Conservation (phyloP, 2,888 invertebrate genomes). For the Priocnemis perturbator region DNA sequence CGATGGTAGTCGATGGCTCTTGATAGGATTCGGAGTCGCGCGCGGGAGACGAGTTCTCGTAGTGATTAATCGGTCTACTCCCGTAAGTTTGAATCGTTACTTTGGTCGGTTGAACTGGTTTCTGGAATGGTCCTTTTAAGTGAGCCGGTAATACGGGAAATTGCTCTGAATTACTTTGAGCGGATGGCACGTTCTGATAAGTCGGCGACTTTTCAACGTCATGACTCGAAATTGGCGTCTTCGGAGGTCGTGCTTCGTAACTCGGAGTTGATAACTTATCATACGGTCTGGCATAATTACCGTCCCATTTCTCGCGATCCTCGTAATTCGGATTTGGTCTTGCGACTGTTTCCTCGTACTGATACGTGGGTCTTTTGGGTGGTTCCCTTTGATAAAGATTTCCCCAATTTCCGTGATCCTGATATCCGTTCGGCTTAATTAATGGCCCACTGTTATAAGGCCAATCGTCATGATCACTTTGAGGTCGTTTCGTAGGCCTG, state of each 20-base stretch:
- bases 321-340: too few species aligned
- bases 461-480: not conserved
- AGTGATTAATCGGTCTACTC: not conserved
- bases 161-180: not conserved
- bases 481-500: too few species aligned
- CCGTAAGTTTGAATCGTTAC: slow-evolving; percentile 9
- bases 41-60: not conserved
- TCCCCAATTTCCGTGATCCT: not conserved
- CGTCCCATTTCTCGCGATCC: too few species aligned
- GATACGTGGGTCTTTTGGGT: not conserved
- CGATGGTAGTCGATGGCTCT: not conserved
- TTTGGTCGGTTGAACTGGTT: not conserved
- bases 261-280: too few species aligned
- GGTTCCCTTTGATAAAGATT: slow-evolving; percentile 22
- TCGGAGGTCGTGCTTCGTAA: too few species aligned
- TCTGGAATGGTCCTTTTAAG: too few species aligned
- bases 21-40: slow-evolving; percentile 2
- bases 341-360: too few species aligned
- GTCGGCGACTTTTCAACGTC: not conserved
- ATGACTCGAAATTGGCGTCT: not conserved
- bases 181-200: not conserved
- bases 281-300: too few species aligned
- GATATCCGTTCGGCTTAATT: not conserved
- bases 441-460: not conserved
- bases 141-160: too few species aligned